Evolutionary conservation across 2,888 invertebrate genomes (phyloP).

Genomic region (Drosophila paranaensis): DNA sequence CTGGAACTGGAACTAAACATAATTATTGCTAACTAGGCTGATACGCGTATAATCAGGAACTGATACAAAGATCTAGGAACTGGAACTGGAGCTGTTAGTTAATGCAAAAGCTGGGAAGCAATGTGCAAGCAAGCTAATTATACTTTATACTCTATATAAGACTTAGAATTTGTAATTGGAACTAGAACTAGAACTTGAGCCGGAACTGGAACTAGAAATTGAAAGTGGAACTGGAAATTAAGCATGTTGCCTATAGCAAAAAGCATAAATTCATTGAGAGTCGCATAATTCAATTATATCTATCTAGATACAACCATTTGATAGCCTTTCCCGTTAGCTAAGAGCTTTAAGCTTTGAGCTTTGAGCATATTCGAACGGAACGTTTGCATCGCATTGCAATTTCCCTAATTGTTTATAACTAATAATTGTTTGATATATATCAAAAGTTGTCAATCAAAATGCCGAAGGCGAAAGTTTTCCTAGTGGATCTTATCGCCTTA

Average conservation of each 20-base stretch:
- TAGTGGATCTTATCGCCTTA: slow-evolving; percentile 2
- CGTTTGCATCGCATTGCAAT: neutral
- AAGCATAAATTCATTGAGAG: neutral
- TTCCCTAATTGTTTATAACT: neutral
- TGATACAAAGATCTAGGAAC: no score
- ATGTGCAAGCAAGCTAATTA: no score
- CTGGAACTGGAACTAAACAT: no score
- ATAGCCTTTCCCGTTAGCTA: neutral
- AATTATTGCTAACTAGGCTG: no score
- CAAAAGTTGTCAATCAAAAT: slow-evolving; percentile 7
- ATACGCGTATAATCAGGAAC: no score
- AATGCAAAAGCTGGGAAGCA: no score
- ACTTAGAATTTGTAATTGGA: neutral
- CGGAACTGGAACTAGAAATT: neutral
- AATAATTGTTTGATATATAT: slow-evolving; percentile 3
- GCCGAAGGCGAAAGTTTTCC: neutral
- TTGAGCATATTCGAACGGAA: no score
- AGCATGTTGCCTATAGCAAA: neutral
- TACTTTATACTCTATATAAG: no score
- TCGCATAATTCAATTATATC: neutral
- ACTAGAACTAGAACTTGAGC: neutral
- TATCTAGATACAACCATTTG: neutral
- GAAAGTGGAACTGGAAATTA: neutral
- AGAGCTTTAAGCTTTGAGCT: neutral
- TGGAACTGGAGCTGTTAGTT: no score